Conservation (phyloP, 2,113 vertebrate genomes). For the Eubucco bourcierii region DNA sequence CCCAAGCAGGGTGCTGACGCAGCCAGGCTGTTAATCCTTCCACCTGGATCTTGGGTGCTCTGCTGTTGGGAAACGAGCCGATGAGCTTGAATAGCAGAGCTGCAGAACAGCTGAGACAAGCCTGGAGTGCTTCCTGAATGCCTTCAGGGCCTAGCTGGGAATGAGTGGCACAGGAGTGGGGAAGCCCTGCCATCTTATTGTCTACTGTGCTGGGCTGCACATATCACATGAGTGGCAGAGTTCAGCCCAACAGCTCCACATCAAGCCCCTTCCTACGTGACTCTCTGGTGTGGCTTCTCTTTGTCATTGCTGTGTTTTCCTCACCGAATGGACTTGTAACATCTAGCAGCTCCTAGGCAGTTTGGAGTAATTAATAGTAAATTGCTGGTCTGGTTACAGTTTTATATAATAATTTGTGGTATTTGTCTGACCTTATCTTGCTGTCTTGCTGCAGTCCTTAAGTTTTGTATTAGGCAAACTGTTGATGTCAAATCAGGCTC, state of each 20-base stretch:
- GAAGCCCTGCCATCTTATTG: not conserved
- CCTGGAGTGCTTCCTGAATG: not conserved
- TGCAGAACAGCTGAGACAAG: not conserved
- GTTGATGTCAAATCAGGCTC: not conserved
- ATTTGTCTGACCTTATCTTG: not conserved
- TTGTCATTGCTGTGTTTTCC: not conserved
- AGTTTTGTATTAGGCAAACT: not conserved
- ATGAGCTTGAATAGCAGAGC: not conserved
- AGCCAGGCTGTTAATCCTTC: not conserved
- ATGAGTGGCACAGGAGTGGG: fast-evolving
- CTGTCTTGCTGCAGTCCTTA: not conserved
- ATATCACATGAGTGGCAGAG: fast-evolving
- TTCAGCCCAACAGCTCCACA: not conserved
- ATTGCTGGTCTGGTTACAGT: not conserved
- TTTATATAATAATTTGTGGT: not conserved
- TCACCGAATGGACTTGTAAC: fast-evolving
- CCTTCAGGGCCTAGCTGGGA: not conserved
- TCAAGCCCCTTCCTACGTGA: not conserved
- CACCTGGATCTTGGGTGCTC: not conserved
- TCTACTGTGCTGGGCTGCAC: not conserved
- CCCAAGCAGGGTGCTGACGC: not conserved
- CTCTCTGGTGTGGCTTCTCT: not conserved
- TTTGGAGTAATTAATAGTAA: not conserved
- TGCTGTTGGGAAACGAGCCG: not conserved
- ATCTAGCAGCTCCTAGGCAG: not conserved